phyloP scores from a whole-genome alignment of 1,140 invertebrate genomes.

The Gryllus bimaculatus region DNA sequence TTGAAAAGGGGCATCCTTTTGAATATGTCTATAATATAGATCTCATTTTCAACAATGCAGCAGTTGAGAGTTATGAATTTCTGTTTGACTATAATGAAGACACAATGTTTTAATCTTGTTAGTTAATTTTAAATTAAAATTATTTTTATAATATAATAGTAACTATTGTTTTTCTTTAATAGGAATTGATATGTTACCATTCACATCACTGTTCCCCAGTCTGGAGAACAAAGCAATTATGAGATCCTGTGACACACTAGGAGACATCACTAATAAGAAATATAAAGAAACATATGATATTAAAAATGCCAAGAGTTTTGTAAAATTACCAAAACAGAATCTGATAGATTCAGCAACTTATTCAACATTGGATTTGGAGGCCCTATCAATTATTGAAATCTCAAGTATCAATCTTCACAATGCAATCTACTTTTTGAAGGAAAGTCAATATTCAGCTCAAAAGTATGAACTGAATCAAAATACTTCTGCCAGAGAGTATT shows the following conservation, averaged over 20 bases:
- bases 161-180: too few species aligned
- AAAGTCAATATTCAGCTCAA: constrained; percentile 31
- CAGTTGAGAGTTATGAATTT: too few species aligned
- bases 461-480: constrained; percentile 34
- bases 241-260: background rate
- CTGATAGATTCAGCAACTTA: background rate
- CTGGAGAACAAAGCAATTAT: constrained; percentile 13
- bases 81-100: too few species aligned
- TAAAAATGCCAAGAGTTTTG: background rate
- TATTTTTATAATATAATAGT: too few species aligned
- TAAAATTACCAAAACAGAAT: background rate
- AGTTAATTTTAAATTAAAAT: too few species aligned
- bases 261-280: too few species aligned
- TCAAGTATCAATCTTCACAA: background rate
- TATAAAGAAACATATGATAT: background rate
- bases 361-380: background rate
- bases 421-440: background rate
- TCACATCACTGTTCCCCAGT: constrained; percentile 16
- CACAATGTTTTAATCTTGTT: too few species aligned
- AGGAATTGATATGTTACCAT: too few species aligned
- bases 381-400: background rate
- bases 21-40: too few species aligned
- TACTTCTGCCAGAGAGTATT: constrained; percentile 36
- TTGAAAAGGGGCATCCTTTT: too few species aligned
- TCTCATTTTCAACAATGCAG: too few species aligned